Base-by-base conservation (phyloP, 2,888 invertebrate species). In the Spisula subtruncata region DNA sequence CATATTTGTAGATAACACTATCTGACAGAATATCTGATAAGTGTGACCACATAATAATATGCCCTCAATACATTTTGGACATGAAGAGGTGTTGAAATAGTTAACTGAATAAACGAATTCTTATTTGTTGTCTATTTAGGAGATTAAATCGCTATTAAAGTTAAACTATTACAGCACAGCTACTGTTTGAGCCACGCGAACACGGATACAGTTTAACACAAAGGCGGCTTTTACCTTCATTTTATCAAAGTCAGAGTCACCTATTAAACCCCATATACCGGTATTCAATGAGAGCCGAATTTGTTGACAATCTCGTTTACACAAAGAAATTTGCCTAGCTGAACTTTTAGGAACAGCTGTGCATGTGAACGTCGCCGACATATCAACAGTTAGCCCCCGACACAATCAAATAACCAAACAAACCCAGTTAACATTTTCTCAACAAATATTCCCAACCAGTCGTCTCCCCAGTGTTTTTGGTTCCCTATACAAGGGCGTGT, bases 171-270 rank as follows among this genome's bases (percentile, higher is more conserved):
- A 51, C 56, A 32, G 16, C 85, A 20, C 80, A 46, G 81, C 81
- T 86, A 56, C 81, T 81, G 14, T 80, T 41, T 29, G 48, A 56
- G 89, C 85, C 89, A 89, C 89, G 89, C 89, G 85, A 85, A 46
- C 56, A 60, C 32, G 14, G 35, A 35, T 32, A 25, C 35, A 25
- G 48, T 35, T 18, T 20, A 41, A 41, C 18, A 46, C 66, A 81
- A 51, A 46, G 48, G 29, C 66, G 41, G 41, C 41, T 41, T n/a
- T 46, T 41, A 35, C 18, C 41, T 80, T 56, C 41, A 41, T n/a
- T 66, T 46, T 85, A 46, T n/a, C n/a, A n/a, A 85, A 5, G 20
- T 14, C 85, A 46, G 29, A 8, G 29, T 54, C 46, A 54, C 80
- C 35, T 54, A 25, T 81, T 81, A 66, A 66, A 75, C 14, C 75